These are phyloP conservation scores for Heteropelma amictum DNA, from an alignment of 2,888 invertebrate species.

Conservation along the genomic window DNA sequence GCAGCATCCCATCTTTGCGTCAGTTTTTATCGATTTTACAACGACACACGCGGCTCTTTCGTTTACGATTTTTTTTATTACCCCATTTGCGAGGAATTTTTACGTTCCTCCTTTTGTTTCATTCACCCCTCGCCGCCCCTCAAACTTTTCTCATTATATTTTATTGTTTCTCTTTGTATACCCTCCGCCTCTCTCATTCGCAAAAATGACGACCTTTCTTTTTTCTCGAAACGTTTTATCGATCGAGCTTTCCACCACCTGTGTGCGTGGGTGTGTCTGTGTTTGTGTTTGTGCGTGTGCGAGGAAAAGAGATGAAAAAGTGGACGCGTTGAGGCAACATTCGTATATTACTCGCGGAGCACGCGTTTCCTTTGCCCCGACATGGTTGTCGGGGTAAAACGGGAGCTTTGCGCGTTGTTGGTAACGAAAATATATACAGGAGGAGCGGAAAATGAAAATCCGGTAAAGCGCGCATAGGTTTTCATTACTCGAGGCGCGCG, in stretches of 20 bases:
- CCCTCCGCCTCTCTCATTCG: conserved; percentile 8
- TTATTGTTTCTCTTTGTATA: conserved; percentile 22
- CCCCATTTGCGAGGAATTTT: conserved; percentile 29
- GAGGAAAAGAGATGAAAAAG: conserved; percentile 56
- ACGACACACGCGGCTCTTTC: conserved; percentile 18
- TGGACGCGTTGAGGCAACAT: conserved; percentile 59
- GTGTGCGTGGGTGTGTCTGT: too few species aligned
- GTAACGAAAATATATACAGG: conserved; percentile 35
- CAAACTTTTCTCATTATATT: conserved; percentile 48
- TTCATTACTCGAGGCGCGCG: conserved; percentile 62
- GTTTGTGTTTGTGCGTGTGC: neutral
- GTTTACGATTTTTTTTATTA: conserved; percentile 31
- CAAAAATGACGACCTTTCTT: conserved; percentile 33
- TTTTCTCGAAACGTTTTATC: conserved; percentile 54
- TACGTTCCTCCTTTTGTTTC: conserved; percentile 27
- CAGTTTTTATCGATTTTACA: conserved; percentile 23
- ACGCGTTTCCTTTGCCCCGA: conserved; percentile 27
- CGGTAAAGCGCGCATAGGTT: conserved; percentile 62
- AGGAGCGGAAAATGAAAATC: conserved; percentile 58
- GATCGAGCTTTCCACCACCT: conserved; percentile 34
- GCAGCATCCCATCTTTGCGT: neutral
- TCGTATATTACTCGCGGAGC: conserved; percentile 57
- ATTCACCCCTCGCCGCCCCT: conserved; percentile 17
- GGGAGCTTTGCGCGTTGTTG: neutral
- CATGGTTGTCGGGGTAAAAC: neutral